phyloP scores from a whole-genome alignment of 2,797 vertebrate species.

The Poeciliopsis gracilis region DNA sequence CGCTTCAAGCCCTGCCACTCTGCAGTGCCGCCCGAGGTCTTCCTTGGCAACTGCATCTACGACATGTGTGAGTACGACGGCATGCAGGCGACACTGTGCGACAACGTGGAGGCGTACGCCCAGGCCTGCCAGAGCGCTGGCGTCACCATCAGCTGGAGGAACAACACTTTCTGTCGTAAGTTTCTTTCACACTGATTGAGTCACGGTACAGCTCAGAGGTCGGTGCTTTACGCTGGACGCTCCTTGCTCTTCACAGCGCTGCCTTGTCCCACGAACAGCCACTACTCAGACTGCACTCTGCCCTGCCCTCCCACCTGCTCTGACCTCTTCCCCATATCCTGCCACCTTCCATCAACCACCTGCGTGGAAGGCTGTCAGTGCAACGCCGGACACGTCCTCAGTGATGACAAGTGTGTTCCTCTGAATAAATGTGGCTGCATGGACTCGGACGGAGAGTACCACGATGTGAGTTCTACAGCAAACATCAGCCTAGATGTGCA shows the following conservation, averaged over 20 bases:
- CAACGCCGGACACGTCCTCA: slow-evolving; percentile 78
- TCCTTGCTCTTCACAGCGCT: slow-evolving; percentile 71
- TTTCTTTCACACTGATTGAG: not conserved
- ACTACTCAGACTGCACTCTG: slow-evolving; percentile 80
- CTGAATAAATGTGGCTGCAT: slow-evolving; percentile 80
- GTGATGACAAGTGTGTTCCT: slow-evolving; percentile 76
- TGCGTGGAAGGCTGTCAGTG: slow-evolving; percentile 87
- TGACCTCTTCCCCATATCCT: slow-evolving; percentile 78
- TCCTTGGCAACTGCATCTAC: slow-evolving; percentile 77
- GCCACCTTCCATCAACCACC: slow-evolving; percentile 70
- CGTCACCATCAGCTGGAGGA: slow-evolving; percentile 83
- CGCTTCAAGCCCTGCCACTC: slow-evolving; percentile 79
- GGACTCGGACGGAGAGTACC: slow-evolving; percentile 67
- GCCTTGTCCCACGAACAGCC: slow-evolving; percentile 80
- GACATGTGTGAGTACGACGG: slow-evolving; percentile 86
- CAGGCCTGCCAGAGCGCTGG: slow-evolving; percentile 81
- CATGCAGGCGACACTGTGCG: slow-evolving; percentile 81
- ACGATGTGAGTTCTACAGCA: slow-evolving; percentile 77
- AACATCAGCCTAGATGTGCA: not conserved
- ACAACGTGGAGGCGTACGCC: slow-evolving; percentile 83
- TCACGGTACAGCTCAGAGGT: not conserved
- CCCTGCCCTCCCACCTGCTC: slow-evolving; percentile 83
- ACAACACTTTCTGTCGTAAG: slow-evolving; percentile 84
- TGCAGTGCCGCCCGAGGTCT: slow-evolving; percentile 59
- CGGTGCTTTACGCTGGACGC: not conserved